phyloP scores from a whole-genome alignment of 2,888 invertebrate genomes.

The Thysanoteuthis rhombus region DNA sequence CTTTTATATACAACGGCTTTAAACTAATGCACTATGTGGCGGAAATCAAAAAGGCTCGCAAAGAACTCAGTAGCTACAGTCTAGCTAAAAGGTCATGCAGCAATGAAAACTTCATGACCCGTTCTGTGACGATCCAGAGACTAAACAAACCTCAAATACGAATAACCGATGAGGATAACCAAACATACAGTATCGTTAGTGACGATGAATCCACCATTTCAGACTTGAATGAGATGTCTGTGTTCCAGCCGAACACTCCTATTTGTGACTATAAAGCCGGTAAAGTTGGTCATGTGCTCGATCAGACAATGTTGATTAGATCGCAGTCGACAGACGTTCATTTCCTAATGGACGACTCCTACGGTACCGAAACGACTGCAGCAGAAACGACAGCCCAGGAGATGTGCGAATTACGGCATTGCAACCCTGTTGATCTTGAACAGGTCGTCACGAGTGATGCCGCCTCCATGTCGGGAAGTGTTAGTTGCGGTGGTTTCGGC shows the following conservation, averaged over 20 bases:
- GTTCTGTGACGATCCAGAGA: conserved; percentile 59
- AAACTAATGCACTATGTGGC: conserved; percentile 66
- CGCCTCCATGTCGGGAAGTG: not conserved
- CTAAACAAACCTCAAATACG: conserved; percentile 69
- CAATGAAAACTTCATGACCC: conserved; percentile 33
- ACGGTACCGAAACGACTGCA: not conserved
- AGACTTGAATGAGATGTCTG: conserved; percentile 32
- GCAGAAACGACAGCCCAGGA: not conserved
- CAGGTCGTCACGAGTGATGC: not conserved
- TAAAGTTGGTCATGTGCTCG: not conserved
- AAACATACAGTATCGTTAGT: conserved; percentile 65
- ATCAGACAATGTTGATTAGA: not conserved
- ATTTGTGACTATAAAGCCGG: not conserved
- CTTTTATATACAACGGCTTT: conserved; percentile 72
- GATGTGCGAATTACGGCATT: not conserved
- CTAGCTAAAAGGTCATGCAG: conserved; percentile 27
- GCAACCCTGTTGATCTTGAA: not conserved
- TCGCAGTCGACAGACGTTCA: not conserved
- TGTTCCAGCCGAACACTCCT: not conserved
- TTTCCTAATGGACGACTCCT: not conserved
- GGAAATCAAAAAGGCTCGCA: conserved; percentile 44
- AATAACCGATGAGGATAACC: conserved; percentile 69
- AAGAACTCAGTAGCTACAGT: conserved; percentile 43
- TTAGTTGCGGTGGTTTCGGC: not conserved
- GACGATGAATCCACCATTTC: conserved; percentile 44